Evolutionary conservation across 2,113 vertebrate species (phyloP), one percentile per base, ranked within the genome.

Genomic region (Loxodonta africana): DNA sequence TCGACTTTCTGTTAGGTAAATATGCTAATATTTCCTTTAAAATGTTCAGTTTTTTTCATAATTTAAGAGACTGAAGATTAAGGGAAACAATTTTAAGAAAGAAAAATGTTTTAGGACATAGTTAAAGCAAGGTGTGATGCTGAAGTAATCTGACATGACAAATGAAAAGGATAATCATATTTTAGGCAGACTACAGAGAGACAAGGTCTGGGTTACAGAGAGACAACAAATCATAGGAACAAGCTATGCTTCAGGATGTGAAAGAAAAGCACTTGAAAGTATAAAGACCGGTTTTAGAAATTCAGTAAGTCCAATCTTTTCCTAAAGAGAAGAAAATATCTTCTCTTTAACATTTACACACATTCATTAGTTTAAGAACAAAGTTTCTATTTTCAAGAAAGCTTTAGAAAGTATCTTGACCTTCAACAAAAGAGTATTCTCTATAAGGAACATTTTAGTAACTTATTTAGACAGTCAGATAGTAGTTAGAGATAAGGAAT

Each of bases 221-320:
- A 78, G 5, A 67, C 28, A 63, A 77, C 20, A 25, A 87, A 28
- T 20, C 57, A 84, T 1, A 92, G 46, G 53, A 73, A 30, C 83
- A 63, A 67, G 10, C 20, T 41, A 23, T 25, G 0, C 6, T 53
- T 88, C 28, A 60, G 25, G 44, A 63, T 30, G 30, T 17, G 25
- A 65, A 95, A 78, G 51, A 63, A 92, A 83, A 80, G 78, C 21
- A 78, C 21, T 48, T 78, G 20, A 53, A 28, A n/a, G 14, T 73
- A 95, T 73, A 74, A 88, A 88, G 37, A 78, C 60, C 78, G n/a
- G 20, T 85, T 90, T 88, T 63, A 88, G 73, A 93, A 84, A 83
- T 18, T 28, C 3, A 33, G 7, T 12, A 80, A 37, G 10, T 37
- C 14, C 80, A 88, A 76, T 23, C 44, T 84, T 65, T 69, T 60